Evolutionary conservation across 2,797 vertebrate genomes (phyloP).

Genomic region (Sebastes hubbsi): DNA sequence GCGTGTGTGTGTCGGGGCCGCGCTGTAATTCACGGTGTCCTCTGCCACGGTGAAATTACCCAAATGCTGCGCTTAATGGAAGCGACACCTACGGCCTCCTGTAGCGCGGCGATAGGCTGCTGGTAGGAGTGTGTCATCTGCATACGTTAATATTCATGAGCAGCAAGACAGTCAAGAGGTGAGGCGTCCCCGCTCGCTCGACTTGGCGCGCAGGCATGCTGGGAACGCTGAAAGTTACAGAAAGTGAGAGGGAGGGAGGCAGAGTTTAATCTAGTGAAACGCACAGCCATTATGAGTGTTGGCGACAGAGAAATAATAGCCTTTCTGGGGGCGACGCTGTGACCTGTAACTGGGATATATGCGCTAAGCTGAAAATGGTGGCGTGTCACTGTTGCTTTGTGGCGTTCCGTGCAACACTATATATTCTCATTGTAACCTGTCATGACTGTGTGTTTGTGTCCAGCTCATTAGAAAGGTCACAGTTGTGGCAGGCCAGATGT

Average conservation of each 20-base stretch:
- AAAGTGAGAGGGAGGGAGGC: slow-evolving; percentile 39
- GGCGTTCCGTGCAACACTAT: neutral
- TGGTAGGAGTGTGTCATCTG: slow-evolving; percentile 72
- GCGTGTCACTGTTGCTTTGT: neutral
- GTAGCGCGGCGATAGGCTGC: slow-evolving; percentile 66
- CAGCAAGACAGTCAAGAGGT: slow-evolving; percentile 57
- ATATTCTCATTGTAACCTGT: neutral
- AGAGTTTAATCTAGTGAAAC: slow-evolving; percentile 65
- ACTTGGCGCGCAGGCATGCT: slow-evolving; percentile 9
- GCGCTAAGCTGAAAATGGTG: neutral
- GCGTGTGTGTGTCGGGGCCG: slow-evolving; percentile 20
- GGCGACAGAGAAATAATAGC: slow-evolving; percentile 46
- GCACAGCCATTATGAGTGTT: slow-evolving; percentile 44
- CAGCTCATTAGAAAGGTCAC: slow-evolving; percentile 42
- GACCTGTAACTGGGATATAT: slow-evolving; percentile 49
- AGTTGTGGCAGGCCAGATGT: slow-evolving; percentile 61
- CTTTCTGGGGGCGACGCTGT: slow-evolving; percentile 20
- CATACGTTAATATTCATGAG: slow-evolving; percentile 80
- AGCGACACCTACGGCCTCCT: slow-evolving; percentile 70
- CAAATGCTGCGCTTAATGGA: slow-evolving; percentile 66
- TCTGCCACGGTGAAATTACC: slow-evolving; percentile 73
- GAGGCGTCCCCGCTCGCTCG: slow-evolving; percentile 36
- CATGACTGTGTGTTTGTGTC: neutral
- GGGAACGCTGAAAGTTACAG: slow-evolving; percentile 38
- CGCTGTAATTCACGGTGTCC: slow-evolving; percentile 63